Conservation (phyloP, 2,888 invertebrate species). For the Psococerastis gibbosa region DNA sequence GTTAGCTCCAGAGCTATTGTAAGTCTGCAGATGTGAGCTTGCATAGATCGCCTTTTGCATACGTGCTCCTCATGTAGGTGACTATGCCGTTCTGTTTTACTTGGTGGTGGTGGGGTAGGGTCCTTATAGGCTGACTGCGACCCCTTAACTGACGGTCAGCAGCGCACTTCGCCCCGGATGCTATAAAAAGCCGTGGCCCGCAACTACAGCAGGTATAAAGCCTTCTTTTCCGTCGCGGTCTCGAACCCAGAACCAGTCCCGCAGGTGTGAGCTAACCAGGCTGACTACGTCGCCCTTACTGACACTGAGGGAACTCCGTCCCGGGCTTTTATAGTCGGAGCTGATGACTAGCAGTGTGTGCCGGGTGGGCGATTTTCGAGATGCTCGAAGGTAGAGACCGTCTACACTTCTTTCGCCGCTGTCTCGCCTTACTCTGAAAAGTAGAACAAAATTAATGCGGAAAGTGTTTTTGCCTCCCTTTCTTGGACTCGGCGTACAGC, state of each 20-base stretch:
- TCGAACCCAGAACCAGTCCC: slow-evolving; percentile 59
- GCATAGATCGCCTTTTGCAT: too few species aligned
- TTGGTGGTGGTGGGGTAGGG: too few species aligned
- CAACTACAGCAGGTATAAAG: slow-evolving; percentile 57
- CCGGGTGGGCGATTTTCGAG: slow-evolving; percentile 31
- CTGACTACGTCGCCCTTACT: slow-evolving; percentile 57
- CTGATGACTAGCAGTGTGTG: slow-evolving; percentile 53
- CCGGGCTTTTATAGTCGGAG: slow-evolving; percentile 40
- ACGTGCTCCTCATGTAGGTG: too few species aligned
- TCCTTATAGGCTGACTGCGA: too few species aligned
- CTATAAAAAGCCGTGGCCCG: slow-evolving; percentile 59
- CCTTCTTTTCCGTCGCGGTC: slow-evolving; percentile 51
- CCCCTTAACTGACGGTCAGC: too few species aligned
- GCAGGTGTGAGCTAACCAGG: slow-evolving; percentile 34
- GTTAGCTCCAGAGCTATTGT: too few species aligned
- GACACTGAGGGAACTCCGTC: slow-evolving; percentile 39
- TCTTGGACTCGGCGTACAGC: too few species aligned
- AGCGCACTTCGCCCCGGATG: too few species aligned
- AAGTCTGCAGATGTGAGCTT: too few species aligned
- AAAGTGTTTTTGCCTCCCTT: not conserved
- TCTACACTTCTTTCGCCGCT: slow-evolving; percentile 58
- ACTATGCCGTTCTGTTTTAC: too few species aligned
- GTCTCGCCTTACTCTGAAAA: slow-evolving; percentile 16
- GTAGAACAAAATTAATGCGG: not conserved
- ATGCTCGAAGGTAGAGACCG: slow-evolving; percentile 41